A percentile compares a stretch with the other conserved stretches of the same genome.
Conservation (phyloP, 2,888 invertebrate species). For the Cancer borealis region DNA sequence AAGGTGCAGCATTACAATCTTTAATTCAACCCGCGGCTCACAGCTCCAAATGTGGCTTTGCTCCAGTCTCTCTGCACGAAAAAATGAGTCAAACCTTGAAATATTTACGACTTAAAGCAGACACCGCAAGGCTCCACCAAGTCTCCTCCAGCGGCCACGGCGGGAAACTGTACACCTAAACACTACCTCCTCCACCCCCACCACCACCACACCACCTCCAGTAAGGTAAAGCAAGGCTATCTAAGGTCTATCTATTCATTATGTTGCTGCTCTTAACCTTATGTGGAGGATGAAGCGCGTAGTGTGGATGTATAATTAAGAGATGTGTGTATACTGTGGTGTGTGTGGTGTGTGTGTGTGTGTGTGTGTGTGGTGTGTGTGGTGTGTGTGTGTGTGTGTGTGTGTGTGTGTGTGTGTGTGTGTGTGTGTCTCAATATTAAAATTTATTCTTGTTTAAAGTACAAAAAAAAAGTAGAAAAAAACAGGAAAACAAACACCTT, state of each 20-base stretch:
- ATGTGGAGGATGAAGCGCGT: too few relatives aligned
- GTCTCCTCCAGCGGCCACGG: constrained; percentile 2
- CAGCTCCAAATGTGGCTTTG: neutral
- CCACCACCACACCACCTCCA: neutral
- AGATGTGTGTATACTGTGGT: too few relatives aligned
- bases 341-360: too few relatives aligned
- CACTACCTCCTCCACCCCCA: too few relatives aligned
- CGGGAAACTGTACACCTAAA: neutral
- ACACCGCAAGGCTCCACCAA: neutral
- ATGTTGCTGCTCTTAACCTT: too few relatives aligned
- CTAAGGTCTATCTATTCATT: too few relatives aligned
- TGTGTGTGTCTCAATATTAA: neutral
- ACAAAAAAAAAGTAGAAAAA: too few relatives aligned
- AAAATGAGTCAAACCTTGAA: constrained; percentile 16
- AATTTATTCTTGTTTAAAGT: too few relatives aligned
- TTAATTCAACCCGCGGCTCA: neutral
- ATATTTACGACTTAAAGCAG: constrained; percentile 32
- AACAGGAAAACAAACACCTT: too few relatives aligned
- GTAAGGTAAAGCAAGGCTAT: neutral
- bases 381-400: neutral
- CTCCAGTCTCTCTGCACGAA: neutral
- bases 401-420: constrained; percentile 26
- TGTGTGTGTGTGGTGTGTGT: too few relatives aligned
- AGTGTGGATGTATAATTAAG: too few relatives aligned
- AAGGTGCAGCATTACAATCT: neutral